Percentiles rank a stretch among this genome's conserved stretches.
These are phyloP conservation scores for Sycophaga agraensis DNA, from an alignment of 1,140 invertebrate genomes.

Conservation along the genomic window DNA sequence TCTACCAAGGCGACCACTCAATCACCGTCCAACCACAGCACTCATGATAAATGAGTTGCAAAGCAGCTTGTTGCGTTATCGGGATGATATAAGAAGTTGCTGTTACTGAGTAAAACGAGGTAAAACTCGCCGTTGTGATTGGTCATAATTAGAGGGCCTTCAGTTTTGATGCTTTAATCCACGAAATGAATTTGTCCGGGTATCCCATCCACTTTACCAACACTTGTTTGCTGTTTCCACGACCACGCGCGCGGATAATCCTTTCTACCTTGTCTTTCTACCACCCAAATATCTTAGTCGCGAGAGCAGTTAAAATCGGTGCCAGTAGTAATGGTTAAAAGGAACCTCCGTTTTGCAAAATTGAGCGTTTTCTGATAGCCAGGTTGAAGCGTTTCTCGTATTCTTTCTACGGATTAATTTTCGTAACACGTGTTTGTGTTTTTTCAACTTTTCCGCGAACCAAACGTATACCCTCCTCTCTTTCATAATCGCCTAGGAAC, in stretches of 20 bases:
- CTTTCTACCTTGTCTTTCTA: not conserved
- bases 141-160: constrained; percentile 4
- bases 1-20: constrained; percentile 26
- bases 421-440: no score
- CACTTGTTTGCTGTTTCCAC: constrained; percentile 1
- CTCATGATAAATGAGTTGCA: constrained; percentile 31
- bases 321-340: no score
- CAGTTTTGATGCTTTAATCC: constrained; percentile 25
- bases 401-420: no score
- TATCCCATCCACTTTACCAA: constrained; percentile 5
- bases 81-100: constrained; percentile 35
- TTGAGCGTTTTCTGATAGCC: no score
- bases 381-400: no score
- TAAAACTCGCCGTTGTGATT: constrained; percentile 16
- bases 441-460: no score
- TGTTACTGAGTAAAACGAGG: constrained; percentile 21
- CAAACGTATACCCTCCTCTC: no score
- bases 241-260: not conserved
- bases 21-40: constrained; percentile 22
- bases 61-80: constrained; percentile 33
- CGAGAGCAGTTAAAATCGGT: no score
- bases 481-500: no score
- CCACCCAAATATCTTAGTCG: no score
- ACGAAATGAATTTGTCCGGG: constrained; percentile 11
- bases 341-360: no score